These are phyloP conservation scores for Onychomys torridus DNA, from an alignment of 2,797 vertebrate species.

Conservation along the genomic window DNA sequence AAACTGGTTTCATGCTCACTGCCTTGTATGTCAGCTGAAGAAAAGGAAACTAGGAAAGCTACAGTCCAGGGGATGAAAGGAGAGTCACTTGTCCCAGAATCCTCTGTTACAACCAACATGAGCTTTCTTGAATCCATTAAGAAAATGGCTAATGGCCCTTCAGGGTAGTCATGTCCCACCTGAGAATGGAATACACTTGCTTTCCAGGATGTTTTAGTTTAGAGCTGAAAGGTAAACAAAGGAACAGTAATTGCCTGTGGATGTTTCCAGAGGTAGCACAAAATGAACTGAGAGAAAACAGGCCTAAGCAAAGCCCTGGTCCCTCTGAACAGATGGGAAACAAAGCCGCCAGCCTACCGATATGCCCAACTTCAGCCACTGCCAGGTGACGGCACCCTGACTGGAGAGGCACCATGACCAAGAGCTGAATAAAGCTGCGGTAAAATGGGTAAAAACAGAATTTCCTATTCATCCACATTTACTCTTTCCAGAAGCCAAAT, in stretches of 20 bases:
- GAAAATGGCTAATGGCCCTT: not conserved
- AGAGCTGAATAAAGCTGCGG: constrained; percentile 8
- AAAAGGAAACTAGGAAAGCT: not conserved
- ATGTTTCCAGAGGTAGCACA: constrained; percentile 37
- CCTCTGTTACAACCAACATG: not conserved
- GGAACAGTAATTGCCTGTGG: not conserved
- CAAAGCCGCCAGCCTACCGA: not conserved
- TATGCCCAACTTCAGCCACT: constrained; percentile 5
- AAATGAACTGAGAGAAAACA: constrained; percentile 26
- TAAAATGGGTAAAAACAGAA: not conserved
- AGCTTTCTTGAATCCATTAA: not conserved
- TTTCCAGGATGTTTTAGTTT: constrained; percentile 23
- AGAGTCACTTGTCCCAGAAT: not conserved
- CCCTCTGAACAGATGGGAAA: constrained; percentile 54
- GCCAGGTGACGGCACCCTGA: constrained; percentile 26
- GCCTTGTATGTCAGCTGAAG: not conserved
- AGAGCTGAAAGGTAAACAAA: not conserved
- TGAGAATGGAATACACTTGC: not conserved
- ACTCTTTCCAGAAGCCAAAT: not conserved
- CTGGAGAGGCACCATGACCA: not conserved
- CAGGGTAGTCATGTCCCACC: not conserved
- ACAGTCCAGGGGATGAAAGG: not conserved
- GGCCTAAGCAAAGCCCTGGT: constrained; percentile 31
- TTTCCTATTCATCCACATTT: not conserved
- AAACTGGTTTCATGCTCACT: constrained; percentile 11